Conservation (phyloP, 2,113 vertebrate genomes). For the Phylloscopus trochiloides region DNA sequence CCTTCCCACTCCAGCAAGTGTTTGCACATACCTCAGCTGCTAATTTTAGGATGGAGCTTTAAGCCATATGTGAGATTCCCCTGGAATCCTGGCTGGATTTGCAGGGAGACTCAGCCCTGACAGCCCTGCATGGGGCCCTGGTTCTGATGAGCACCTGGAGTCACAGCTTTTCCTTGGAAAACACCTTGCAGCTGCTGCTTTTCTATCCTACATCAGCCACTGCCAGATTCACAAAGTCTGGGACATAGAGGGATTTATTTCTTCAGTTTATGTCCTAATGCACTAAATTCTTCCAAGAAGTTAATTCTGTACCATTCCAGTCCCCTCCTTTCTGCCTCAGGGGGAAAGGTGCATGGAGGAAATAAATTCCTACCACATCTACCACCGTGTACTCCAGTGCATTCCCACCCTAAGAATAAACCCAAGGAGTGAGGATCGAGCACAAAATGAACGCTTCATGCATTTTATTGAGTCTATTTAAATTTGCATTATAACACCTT, state of each 20-base stretch:
- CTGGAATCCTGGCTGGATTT: background rate
- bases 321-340: background rate
- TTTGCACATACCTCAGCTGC: background rate
- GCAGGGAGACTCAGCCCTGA: background rate
- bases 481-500: slow-evolving; percentile 74
- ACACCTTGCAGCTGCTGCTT: background rate
- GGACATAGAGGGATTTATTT: background rate
- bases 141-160: fast-evolving
- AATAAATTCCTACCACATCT: background rate
- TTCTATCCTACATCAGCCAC: background rate
- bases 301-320: background rate
- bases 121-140: background rate
- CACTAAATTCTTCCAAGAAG: background rate
- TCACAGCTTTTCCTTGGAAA: background rate
- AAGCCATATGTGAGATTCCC: background rate
- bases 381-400: background rate
- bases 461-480: slow-evolving; percentile 79
- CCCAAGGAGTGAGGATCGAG: slow-evolving; percentile 68
- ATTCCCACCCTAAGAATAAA: background rate
- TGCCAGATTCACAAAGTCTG: background rate
- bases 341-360: background rate
- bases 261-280: background rate
- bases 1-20: background rate
- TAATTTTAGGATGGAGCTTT: background rate
- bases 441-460: slow-evolving; percentile 75